Base-by-base conservation (phyloP, 2,797 vertebrate species). In the Ibycter americanus region DNA sequence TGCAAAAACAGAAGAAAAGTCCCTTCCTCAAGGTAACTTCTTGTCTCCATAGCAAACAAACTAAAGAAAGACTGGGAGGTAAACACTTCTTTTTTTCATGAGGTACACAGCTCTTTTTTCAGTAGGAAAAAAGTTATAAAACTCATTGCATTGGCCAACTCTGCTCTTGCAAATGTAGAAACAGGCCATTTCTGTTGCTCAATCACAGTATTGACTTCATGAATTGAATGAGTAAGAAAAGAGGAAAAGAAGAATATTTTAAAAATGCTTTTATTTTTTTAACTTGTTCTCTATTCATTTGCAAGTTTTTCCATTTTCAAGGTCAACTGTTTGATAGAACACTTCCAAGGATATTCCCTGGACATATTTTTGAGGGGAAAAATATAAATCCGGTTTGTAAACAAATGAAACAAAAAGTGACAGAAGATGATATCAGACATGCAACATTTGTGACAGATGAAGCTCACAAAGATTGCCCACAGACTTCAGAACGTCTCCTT, bases 371-470 rank as follows among this genome's bases (percentile, higher is more conserved):
- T 95, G 58, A 89, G 49, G 36, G 79, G 6, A 3, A 44, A 89
- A 94, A 74, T 79, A 63, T 56, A 66, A 89, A 67, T 54, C 22
- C 32, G n/a, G 83, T 95, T 94, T 95, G 95, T 96, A 97, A 96
- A 95, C 93, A 96, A 96, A 93, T 70, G 55, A 96, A 96, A 96
- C 93, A 92, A 83, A 94, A 97, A 90, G 93, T 95, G 92, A 96
- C 96, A 97, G 95, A 92, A 83, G 54, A 92, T 80, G 31, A 42
- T 95, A 86, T 90, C 82, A 96, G 96, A 95, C 78, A 83, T 76
- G 26, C 76, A 95, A 96, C 46, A 82, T 86, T 96, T 88, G 79
- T 97, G 96, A 96, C 95, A 96, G 95, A 96, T 91, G 87, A 93
- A 94, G 65, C 77, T 96, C 83, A 85, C 65, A 89, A 94, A 78